These are phyloP conservation scores for Atrina japonica DNA, from an alignment of 2,888 invertebrate genomes.

Conservation along the genomic window DNA sequence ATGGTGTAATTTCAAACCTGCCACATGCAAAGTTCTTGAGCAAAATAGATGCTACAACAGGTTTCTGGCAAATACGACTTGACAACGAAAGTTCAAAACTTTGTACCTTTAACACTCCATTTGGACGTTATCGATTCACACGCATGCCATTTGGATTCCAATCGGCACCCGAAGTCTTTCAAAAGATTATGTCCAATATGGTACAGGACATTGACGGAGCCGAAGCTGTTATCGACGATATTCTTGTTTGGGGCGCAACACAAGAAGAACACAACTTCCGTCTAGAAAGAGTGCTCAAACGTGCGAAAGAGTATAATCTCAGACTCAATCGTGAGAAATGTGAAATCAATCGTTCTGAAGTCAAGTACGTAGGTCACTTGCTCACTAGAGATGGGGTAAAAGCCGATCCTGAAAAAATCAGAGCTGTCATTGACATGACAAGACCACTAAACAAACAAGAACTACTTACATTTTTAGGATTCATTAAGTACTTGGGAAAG, in stretches of 20 bases:
- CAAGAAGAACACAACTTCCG: too few species aligned
- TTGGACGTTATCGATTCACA: constrained; percentile 25
- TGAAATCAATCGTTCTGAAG: too few species aligned
- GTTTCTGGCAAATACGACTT: constrained; percentile 39
- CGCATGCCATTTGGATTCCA: constrained; percentile 34
- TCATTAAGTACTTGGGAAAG: constrained; percentile 33
- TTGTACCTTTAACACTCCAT: constrained; percentile 32
- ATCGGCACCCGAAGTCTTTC: too few species aligned
- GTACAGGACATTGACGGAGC: constrained; percentile 13
- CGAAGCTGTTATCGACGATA: constrained; percentile 37
- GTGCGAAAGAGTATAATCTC: too few species aligned
- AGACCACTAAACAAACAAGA: constrained; percentile 18
- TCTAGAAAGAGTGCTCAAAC: too few species aligned
- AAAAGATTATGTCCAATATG: constrained; percentile 25
- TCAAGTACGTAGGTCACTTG: constrained; percentile 38
- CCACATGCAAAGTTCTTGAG: constrained; percentile 34
- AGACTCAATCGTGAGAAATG: constrained; percentile 47
- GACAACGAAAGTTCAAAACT: constrained; percentile 19
- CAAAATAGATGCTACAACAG: constrained; percentile 41
- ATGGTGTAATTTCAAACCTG: constrained; percentile 38
- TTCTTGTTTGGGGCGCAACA: too few species aligned
- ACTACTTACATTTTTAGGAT: constrained; percentile 26
- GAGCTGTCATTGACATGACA: constrained; percentile 10
- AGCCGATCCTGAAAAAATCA: constrained; percentile 34
- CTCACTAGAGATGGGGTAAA: constrained; percentile 37